phyloP scores from a whole-genome alignment of 2,113 vertebrate genomes.

The Micromys minutus region DNA sequence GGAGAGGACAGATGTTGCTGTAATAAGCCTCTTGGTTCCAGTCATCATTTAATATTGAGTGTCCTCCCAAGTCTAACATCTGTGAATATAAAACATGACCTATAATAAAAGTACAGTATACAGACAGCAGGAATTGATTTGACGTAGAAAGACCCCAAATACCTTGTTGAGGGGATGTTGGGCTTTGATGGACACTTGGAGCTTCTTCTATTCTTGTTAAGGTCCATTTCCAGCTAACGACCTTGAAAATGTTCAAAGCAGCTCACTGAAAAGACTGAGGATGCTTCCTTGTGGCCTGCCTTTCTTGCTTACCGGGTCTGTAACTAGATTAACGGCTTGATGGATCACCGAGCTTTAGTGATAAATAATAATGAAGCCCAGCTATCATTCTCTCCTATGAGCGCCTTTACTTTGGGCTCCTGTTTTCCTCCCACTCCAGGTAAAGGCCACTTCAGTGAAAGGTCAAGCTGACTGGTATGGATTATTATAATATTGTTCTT shows the following conservation, averaged over 20 bases:
- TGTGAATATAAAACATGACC: neutral
- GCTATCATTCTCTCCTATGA: neutral
- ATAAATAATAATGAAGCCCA: slow-evolving; percentile 70
- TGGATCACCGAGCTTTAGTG: slow-evolving; percentile 61
- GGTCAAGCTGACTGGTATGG: slow-evolving; percentile 77
- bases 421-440: slow-evolving; percentile 60
- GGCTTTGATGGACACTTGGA: neutral
- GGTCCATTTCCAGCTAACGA: neutral
- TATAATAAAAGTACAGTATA: neutral
- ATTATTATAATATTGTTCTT: slow-evolving; percentile 81
- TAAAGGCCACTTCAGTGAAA: slow-evolving; percentile 79
- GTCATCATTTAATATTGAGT: neutral
- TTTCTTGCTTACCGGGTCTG: neutral
- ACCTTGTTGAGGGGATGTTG: neutral
- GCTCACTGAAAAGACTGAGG: neutral
- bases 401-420: slow-evolving; percentile 61
- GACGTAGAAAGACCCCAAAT: neutral
- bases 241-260: slow-evolving; percentile 1
- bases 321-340: slow-evolving; percentile 66
- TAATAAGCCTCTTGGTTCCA: neutral
- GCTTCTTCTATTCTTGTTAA: neutral
- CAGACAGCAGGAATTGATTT: neutral
- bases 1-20: neutral
- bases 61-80: neutral
- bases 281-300: neutral